Base-by-base conservation (phyloP, 2,888 invertebrate species). In the Drosophila falleni region DNA sequence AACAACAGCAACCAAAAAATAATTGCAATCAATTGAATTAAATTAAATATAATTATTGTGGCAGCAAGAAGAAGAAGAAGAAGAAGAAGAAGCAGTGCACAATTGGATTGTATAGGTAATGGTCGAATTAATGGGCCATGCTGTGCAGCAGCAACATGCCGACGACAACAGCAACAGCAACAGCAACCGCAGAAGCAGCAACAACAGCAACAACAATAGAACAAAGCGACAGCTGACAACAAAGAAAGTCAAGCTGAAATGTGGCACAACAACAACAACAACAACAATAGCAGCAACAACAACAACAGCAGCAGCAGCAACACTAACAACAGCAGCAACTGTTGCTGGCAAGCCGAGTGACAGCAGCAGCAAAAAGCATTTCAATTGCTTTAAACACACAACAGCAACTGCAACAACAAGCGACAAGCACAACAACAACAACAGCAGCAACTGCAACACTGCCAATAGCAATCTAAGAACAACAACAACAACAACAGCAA, bases 191-290 rank as follows among this genome's bases (percentile, higher is more conserved):
- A 54, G 11, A 58, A 60, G 16, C 61, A 60, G 8, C 70, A 61
- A 3, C 61, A 60, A 15, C 44, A 37, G 9, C 56, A 54, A 2
- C 54, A 51, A 9, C 41, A 65, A 33, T 26, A 58, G 66, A 53
- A 55, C 55, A n/a, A 42, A 71, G 44, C 50, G 58, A 13, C 23
- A 76, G 60, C 63, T 71, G 62, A 66, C 37, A 29, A 81, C 61
- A 65, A 71, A 49, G 41, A 78, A 77, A 60, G 81, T 74, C 6
- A 78, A 80, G 33, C 78, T 78, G 78, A 78, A 78, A 78, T 70
- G 78, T 42, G 23, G 44, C 54, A 29, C 68, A 51, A 2, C 49
- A 53, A 31, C 50, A 55, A 16, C 49, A 39, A 47, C 15, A 62
- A 15, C 65, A 61, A 10, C 63, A 19, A 9, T 15, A 67, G n/a